Percentiles rank a stretch among this genome's conserved stretches.
Evolutionary conservation across 1,140 invertebrate genomes (phyloP).

Genomic region (Diprion similis): DNA sequence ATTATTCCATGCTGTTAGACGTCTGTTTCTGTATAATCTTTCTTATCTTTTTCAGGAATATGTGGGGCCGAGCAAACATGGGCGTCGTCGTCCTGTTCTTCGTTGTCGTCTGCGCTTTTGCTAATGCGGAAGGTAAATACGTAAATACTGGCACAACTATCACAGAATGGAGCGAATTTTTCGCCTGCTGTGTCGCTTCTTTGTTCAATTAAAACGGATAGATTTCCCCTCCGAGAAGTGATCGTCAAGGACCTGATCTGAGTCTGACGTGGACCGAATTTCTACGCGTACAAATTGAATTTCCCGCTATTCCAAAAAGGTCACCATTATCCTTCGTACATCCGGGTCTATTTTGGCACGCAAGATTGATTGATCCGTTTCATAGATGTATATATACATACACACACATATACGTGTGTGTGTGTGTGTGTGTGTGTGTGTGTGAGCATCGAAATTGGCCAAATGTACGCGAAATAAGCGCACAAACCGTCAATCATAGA

Average conservation of each 20-base stretch:
- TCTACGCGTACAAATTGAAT: not conserved
- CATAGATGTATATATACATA: no score
- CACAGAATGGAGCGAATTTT: conserved; percentile 1
- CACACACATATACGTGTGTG: no score
- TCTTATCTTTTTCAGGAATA: conserved; percentile 27
- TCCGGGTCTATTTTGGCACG: no score
- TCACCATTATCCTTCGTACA: no score
- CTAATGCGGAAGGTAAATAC: conserved; percentile 11
- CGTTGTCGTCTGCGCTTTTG: conserved; percentile 35
- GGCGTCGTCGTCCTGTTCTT: conserved; percentile 45
- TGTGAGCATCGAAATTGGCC: no score
- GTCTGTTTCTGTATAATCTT: no score
- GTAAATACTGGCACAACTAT: not conserved
- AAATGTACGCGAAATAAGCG: no score
- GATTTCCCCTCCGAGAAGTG: not conserved
- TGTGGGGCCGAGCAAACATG: conserved; percentile 55
- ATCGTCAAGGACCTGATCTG: not conserved
- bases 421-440: no score
- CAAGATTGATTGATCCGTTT: no score
- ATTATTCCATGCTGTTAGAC: no score
- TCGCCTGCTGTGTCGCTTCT: not conserved
- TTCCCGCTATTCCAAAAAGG: not conserved
- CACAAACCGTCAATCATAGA: not conserved
- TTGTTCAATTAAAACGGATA: conserved; percentile 5
- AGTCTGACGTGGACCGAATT: not conserved